A percentile compares a stretch with the other conserved stretches of the same genome.
phyloP scores from a whole-genome alignment of 2,888 invertebrate species.

The Sphaerophoria rueppellii region DNA sequence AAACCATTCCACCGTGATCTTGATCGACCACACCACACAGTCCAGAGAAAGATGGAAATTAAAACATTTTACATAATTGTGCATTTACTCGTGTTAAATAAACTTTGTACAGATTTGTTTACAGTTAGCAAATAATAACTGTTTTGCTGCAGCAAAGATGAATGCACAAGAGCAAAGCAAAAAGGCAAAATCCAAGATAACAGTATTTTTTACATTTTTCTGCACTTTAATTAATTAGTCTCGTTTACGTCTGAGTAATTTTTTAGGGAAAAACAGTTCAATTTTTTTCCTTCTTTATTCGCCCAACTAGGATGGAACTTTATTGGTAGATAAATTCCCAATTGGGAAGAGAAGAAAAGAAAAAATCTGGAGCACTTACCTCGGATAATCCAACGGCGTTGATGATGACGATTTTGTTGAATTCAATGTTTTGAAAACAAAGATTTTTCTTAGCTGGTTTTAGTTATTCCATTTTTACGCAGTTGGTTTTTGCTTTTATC shows the following conservation, averaged over 20 bases:
- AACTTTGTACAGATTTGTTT: conserved; percentile 54
- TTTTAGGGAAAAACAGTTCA: conserved; percentile 42
- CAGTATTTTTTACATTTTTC: conserved; percentile 30
- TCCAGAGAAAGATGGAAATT: conserved; percentile 18
- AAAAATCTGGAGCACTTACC: conserved; percentile 58
- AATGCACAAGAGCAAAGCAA: conserved; percentile 47
- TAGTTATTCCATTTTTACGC: conserved; percentile 32
- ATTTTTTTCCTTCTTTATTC: conserved; percentile 18
- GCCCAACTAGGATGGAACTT: conserved; percentile 10
- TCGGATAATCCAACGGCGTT: conserved; percentile 36
- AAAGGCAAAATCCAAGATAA: conserved; percentile 40
- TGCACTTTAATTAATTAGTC: conserved; percentile 47
- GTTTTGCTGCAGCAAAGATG: conserved; percentile 28
- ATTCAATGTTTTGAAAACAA: conserved; percentile 17
- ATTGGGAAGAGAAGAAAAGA: conserved; percentile 29
- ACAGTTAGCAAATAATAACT: conserved; percentile 60
- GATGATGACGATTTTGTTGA: conserved; percentile 15
- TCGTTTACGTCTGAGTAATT: conserved; percentile 63
- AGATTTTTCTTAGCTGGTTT: background rate
- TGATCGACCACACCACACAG: background rate
- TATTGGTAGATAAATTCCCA: conserved; percentile 20
- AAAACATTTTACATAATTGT: conserved; percentile 45
- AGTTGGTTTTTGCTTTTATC: conserved; percentile 31
- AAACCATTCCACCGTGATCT: conserved; percentile 2
- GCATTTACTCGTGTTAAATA: conserved; percentile 29